Conservation (phyloP, 2,888 invertebrate genomes). For the Cepaea hortensis region DNA sequence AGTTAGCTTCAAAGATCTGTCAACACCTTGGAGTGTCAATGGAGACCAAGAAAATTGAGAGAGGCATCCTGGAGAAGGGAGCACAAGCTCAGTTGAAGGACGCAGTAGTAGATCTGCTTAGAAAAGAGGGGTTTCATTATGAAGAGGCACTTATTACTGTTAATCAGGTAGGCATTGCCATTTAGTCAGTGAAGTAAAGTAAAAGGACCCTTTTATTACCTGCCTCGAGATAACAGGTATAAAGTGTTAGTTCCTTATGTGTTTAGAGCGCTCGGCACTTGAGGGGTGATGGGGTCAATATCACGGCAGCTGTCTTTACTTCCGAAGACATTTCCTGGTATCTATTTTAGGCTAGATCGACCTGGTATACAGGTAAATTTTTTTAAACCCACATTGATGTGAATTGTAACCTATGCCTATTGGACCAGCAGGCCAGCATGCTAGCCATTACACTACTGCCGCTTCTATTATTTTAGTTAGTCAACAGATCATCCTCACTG, state of each 20-base stretch:
- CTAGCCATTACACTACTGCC: too few species aligned
- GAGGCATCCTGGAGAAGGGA: constrained; percentile 74
- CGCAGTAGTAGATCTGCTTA: constrained; percentile 70
- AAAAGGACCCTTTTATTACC: background rate
- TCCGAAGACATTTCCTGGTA: too few species aligned
- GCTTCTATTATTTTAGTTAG: too few species aligned
- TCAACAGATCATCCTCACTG: too few species aligned
- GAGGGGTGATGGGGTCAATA: too few species aligned
- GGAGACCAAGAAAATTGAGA: constrained; percentile 62
- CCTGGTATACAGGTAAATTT: too few species aligned
- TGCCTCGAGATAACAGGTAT: background rate
- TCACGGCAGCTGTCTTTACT: too few species aligned
- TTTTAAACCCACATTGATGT: too few species aligned
- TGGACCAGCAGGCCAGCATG: too few species aligned
- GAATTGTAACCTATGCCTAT: too few species aligned
- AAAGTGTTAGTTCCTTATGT: background rate
- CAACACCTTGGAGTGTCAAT: constrained; percentile 74
- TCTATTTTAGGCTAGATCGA: too few species aligned
- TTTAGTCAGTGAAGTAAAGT: background rate
- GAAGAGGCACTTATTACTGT: constrained; percentile 66
- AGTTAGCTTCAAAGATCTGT: constrained; percentile 71
- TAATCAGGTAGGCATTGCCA: constrained; percentile 56
- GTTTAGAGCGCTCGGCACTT: too few species aligned
- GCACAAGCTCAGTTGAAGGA: constrained; percentile 73
- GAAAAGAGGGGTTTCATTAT: constrained; percentile 68